Evolutionary conservation across 2,797 vertebrate species (phyloP).

Genomic region (Ibycter americanus): DNA sequence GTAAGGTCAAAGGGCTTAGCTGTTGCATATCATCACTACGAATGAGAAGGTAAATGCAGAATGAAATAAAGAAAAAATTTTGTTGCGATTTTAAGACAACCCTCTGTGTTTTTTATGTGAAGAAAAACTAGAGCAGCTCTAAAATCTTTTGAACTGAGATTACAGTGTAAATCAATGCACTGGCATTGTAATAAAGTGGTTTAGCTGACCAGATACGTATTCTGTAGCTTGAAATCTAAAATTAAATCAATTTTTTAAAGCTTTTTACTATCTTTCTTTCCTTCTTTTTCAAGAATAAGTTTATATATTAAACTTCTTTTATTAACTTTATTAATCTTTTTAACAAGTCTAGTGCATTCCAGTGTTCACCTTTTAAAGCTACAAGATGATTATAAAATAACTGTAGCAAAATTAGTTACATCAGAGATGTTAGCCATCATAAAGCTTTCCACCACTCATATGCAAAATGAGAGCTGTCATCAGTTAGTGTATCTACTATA

Average conservation of each 20-base stretch:
- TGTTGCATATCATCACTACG: not conserved
- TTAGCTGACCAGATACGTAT: conserved; percentile 22
- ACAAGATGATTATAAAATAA: not conserved
- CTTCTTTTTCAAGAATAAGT: conserved; percentile 3
- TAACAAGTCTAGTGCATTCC: not conserved
- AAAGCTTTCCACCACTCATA: not conserved
- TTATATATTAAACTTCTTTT: not conserved
- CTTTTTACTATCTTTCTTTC: conserved; percentile 19
- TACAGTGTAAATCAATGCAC: conserved; percentile 25
- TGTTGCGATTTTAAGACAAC: not conserved
- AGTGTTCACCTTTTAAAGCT: not conserved
- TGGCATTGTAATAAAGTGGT: conserved; percentile 11
- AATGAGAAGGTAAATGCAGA: not conserved
- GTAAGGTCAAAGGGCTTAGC: not conserved
- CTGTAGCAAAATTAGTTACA: not conserved
- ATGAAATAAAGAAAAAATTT: not conserved
- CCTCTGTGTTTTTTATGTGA: not conserved
- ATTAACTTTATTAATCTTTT: conserved; percentile 4
- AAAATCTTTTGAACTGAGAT: conserved; percentile 18
- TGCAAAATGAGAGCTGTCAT: not conserved
- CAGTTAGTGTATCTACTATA: not conserved
- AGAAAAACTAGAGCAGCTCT: not conserved
- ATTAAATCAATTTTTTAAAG: conserved; percentile 32
- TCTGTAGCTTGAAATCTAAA: conserved; percentile 41
- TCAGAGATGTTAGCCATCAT: not conserved